phyloP scores from a whole-genome alignment of 1,140 invertebrate genomes.

The Ruditapes philippinarum region DNA sequence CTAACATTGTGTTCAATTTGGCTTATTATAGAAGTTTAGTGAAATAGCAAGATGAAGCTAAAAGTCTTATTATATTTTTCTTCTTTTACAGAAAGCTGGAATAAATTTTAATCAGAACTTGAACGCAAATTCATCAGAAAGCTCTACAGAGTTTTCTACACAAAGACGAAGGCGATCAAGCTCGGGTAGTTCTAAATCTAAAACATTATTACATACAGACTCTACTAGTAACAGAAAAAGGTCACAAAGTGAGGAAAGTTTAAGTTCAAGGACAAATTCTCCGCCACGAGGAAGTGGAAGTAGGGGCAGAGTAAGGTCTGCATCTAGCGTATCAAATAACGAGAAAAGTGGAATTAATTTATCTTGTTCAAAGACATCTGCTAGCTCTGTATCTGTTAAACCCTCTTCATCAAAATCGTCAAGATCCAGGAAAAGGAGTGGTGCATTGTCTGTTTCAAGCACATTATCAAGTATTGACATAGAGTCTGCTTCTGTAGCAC shows the following conservation, averaged over 20 bases:
- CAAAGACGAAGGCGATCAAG: slow-evolving; percentile 36
- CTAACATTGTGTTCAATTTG: too few relatives aligned
- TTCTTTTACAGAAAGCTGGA: slow-evolving; percentile 20
- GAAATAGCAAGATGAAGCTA: too few relatives aligned
- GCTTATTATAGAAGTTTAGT: too few relatives aligned
- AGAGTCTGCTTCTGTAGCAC: neutral
- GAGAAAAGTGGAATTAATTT: neutral
- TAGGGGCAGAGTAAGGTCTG: neutral
- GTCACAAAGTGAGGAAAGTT: slow-evolving; percentile 21
- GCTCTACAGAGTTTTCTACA: neutral
- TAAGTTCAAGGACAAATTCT: neutral
- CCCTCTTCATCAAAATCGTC: neutral
- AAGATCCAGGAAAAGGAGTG: slow-evolving; percentile 1
- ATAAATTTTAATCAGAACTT: neutral
- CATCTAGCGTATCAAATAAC: neutral
- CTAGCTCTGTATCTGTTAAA: neutral
- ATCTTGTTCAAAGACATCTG: neutral
- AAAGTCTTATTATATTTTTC: too few relatives aligned
- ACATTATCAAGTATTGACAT: neutral
- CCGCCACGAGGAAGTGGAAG: neutral
- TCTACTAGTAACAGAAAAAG: slow-evolving; percentile 30
- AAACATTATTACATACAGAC: neutral
- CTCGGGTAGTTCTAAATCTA: slow-evolving; percentile 48
- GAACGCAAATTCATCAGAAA: slow-evolving; percentile 46
- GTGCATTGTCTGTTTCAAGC: neutral